These are phyloP conservation scores for Pangasius larnaudii DNA, from an alignment of 2,797 vertebrate species.

Conservation along the genomic window DNA sequence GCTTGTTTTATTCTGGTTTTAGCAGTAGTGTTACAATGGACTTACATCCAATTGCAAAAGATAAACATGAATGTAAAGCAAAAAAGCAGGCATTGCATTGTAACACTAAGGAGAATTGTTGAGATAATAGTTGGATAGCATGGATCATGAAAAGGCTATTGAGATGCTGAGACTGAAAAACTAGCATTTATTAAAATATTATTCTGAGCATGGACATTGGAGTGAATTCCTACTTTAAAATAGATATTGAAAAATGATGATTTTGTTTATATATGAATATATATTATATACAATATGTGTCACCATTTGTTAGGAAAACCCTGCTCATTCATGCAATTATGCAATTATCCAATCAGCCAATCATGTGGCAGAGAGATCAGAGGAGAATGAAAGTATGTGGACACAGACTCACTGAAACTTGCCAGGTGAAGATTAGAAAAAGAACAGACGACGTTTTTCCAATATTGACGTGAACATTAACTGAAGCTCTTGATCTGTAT, in stretches of 20 bases:
- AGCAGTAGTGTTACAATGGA: not conserved
- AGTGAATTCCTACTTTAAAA: not conserved
- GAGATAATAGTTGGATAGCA: not conserved
- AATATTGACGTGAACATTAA: not conserved
- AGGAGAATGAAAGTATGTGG: not conserved
- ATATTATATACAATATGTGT: not conserved
- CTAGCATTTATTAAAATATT: not conserved
- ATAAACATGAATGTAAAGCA: not conserved
- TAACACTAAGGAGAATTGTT: not conserved
- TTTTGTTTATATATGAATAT: not conserved
- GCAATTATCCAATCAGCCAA: not conserved
- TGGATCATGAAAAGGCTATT: not conserved
- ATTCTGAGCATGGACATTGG: not conserved
- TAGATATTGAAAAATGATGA: not conserved
- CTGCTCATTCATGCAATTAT: not conserved
- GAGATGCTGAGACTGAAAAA: not conserved
- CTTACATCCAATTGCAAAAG: not conserved
- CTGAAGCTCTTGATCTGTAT: not conserved
- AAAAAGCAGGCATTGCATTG: not conserved
- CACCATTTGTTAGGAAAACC: not conserved
- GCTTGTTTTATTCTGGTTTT: conserved; percentile 6
- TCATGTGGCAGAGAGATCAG: not conserved
- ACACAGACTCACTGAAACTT: not conserved
- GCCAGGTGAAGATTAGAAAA: not conserved
- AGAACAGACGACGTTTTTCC: not conserved